A percentile compares a stretch with the other conserved stretches of the same genome.
These are phyloP conservation scores for Alentia gelatinosa DNA, from an alignment of 2,888 invertebrate species.

Conservation along the genomic window DNA sequence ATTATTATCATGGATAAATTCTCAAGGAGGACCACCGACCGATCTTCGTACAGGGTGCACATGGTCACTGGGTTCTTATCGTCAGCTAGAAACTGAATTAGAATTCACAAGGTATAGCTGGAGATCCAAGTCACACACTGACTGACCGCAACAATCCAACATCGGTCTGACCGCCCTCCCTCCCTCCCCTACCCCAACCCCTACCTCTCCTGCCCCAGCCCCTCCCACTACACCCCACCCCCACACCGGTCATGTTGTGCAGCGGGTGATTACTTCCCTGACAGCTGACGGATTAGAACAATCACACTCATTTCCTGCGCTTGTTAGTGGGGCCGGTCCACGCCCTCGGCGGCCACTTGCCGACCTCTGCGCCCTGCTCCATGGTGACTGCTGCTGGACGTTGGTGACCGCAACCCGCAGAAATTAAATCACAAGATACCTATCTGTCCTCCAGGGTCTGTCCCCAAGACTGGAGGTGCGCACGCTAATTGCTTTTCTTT, in stretches of 20 bases:
- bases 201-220: neutral
- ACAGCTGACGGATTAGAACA: slow-evolving; percentile 49
- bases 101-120: too few species aligned
- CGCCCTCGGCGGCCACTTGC: slow-evolving; percentile 18
- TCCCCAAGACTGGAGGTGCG: too few species aligned
- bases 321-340: slow-evolving; percentile 24
- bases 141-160: neutral
- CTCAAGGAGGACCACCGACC: too few species aligned
- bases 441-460: neutral
- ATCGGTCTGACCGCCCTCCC: neutral
- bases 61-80: too few species aligned
- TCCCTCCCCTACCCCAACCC: neutral
- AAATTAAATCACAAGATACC: neutral
- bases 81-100: neutral
- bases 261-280: slow-evolving; percentile 26
- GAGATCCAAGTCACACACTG: neutral
- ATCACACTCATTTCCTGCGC: slow-evolving; percentile 49
- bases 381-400: neutral
- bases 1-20: too few species aligned
- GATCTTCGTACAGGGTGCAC: too few species aligned
- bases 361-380: neutral
- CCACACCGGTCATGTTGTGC: neutral
- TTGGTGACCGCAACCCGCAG: neutral
- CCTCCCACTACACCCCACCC: neutral
- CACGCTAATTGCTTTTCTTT: too few species aligned